Evolutionary conservation across 2,113 vertebrate species (phyloP).

Genomic region (Willisornis vidua): DNA sequence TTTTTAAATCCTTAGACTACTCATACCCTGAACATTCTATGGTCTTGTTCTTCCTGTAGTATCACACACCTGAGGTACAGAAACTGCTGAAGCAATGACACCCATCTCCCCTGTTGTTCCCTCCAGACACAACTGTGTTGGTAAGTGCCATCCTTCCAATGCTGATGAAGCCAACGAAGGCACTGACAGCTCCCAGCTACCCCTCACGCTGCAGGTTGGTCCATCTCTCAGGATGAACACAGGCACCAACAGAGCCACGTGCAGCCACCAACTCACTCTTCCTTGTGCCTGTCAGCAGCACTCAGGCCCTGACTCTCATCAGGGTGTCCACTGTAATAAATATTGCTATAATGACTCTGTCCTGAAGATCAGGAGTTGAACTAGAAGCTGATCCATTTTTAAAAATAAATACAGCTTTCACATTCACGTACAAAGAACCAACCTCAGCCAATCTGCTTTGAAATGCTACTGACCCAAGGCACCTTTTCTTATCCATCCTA

Average conservation of each 20-base stretch:
- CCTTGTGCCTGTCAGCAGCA: not conserved
- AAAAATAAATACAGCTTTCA: not conserved
- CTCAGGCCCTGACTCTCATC: not conserved
- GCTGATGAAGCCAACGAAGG: not conserved
- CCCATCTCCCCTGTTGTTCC: not conserved
- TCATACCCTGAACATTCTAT: not conserved
- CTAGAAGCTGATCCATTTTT: not conserved
- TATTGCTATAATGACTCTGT: not conserved
- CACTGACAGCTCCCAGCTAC: not conserved
- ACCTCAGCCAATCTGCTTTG: not conserved
- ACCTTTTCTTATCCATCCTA: not conserved
- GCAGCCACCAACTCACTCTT: not conserved
- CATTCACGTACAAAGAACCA: not conserved
- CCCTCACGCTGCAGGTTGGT: not conserved
- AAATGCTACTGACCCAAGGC: not conserved
- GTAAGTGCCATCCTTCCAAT: fast-evolving
- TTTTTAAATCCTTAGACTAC: not conserved
- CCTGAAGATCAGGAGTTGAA: not conserved
- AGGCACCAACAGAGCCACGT: not conserved
- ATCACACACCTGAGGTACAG: not conserved
- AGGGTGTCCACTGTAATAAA: not conserved
- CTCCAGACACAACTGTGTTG: not conserved
- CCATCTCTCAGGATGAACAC: not conserved
- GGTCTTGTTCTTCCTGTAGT: not conserved
- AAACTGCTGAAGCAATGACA: not conserved